A percentile compares a stretch with the other conserved stretches of the same genome.
Evolutionary conservation across 2,888 invertebrate species (phyloP).

Genomic region (Sminthurinus aureus): DNA sequence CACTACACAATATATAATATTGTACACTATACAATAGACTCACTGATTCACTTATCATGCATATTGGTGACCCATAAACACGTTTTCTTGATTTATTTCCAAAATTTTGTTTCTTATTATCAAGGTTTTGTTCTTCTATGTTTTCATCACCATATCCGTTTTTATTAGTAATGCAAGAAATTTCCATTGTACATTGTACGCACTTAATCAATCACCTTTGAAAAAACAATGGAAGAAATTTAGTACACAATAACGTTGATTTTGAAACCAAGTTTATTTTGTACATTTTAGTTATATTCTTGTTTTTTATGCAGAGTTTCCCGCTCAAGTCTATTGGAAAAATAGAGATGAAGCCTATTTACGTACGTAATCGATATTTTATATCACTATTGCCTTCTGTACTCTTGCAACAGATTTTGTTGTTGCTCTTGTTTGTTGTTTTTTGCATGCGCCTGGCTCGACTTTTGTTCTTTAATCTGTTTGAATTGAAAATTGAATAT

Average conservation of each 20-base stretch:
- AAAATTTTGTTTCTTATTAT: too few species aligned
- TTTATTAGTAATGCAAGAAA: too few species aligned
- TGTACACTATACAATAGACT: too few species aligned
- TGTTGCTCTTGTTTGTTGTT: not conserved
- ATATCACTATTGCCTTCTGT: conserved; percentile 24
- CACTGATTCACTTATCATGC: too few species aligned
- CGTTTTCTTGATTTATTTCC: too few species aligned
- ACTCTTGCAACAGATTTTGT: conserved; percentile 4
- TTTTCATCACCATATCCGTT: too few species aligned
- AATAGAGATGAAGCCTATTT: conserved; percentile 57
- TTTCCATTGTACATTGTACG: too few species aligned
- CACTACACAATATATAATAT: too few species aligned
- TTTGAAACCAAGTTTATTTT: not conserved
- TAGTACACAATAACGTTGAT: not conserved
- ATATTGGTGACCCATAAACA: too few species aligned
- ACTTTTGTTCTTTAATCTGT: not conserved
- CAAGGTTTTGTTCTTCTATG: too few species aligned
- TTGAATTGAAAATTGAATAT: too few species aligned
- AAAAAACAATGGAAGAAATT: not conserved
- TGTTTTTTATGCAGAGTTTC: conserved; percentile 47
- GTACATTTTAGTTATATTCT: conserved; percentile 35
- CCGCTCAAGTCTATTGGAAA: conserved; percentile 56
- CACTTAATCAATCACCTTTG: too few species aligned
- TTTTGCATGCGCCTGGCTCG: not conserved
- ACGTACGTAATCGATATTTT: conserved; percentile 50